phyloP scores from a whole-genome alignment of 2,113 vertebrate species.

The Sterrhoptilus dennistouni region DNA sequence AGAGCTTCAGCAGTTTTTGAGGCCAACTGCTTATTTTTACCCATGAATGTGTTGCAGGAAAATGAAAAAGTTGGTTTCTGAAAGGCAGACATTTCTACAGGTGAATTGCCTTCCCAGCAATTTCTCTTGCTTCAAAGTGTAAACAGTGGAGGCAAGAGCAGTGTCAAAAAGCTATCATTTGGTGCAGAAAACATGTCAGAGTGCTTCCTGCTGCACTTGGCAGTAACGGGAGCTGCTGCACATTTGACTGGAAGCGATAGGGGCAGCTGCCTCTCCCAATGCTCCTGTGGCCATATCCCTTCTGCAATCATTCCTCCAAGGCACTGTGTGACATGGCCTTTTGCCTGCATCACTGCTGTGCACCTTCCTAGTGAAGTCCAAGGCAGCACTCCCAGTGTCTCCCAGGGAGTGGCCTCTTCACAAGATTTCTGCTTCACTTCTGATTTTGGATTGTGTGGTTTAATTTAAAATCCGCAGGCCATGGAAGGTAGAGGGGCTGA shows the following conservation, averaged over 20 bases:
- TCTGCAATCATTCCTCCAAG: neutral
- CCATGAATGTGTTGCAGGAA: neutral
- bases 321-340: rapidly evolving
- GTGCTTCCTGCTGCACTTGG: neutral
- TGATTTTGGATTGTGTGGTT: neutral
- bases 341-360: neutral
- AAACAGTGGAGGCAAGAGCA: neutral
- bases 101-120: neutral
- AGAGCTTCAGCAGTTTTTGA: neutral
- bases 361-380: neutral
- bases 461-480: neutral
- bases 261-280: neutral
- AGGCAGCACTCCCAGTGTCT: neutral
- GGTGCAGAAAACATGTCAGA: neutral
- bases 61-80: neutral
- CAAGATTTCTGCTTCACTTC: neutral
- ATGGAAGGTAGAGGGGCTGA: neutral
- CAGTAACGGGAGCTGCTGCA: rapidly evolving
- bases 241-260: neutral
- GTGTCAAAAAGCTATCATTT: neutral
- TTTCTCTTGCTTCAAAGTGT: neutral
- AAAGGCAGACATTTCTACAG: neutral
- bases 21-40: neutral
- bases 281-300: rapidly evolving
- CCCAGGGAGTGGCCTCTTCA: neutral